phyloP scores from a whole-genome alignment of 2,797 vertebrate species.

The Acanthornis magna region DNA sequence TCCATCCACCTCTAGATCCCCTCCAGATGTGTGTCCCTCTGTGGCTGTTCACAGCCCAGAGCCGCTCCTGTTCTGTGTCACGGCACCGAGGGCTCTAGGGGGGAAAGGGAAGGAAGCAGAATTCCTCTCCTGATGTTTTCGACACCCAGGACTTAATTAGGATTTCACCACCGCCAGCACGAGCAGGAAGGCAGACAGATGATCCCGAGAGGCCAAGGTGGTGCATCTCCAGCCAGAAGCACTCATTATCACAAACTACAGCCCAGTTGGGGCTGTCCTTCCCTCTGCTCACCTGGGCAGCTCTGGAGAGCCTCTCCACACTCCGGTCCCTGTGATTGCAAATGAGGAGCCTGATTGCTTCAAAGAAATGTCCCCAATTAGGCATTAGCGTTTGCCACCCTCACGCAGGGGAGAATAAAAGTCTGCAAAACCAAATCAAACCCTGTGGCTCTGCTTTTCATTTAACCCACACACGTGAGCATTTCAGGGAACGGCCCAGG shows the following conservation, averaged over 20 bases:
- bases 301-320: neutral
- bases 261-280: neutral
- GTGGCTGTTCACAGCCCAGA: neutral
- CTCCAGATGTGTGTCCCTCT: neutral
- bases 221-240: neutral
- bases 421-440: neutral
- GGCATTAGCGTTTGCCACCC: neutral
- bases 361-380: neutral
- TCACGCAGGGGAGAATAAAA: neutral
- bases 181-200: neutral
- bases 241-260: neutral
- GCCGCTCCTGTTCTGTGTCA: neutral
- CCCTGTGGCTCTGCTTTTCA: neutral
- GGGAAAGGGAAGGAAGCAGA: neutral
- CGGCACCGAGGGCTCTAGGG: neutral
- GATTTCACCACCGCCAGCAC: neutral
- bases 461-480: neutral
- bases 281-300: neutral
- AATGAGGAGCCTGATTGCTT: neutral
- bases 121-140: neutral
- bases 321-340: neutral
- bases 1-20: too few species aligned
- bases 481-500: neutral
- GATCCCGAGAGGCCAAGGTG: neutral
- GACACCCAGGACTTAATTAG: neutral